Base-by-base conservation (phyloP, 2,113 vertebrate species). In the Colossoma macropomum region DNA sequence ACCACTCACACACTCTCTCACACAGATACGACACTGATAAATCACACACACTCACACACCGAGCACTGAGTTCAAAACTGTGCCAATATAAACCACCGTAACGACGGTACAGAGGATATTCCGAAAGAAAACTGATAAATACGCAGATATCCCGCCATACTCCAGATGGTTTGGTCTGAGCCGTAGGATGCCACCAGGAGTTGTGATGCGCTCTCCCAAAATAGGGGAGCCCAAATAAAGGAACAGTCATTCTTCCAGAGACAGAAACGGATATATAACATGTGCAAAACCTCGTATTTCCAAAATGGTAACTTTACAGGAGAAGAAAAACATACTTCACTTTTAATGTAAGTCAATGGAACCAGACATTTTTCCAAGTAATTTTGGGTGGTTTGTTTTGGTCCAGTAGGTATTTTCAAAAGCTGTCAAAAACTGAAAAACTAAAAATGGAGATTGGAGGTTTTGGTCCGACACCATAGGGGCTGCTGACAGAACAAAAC, bases 221-320 rank as follows among this genome's bases (percentile, higher is more conserved):
- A 94, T 91, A 94, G 90, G 88, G 81, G 88, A 90, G 45, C 52
- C 84, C 83, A 68, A 73, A 85, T 84, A 82, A 82, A 84, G 83
- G n/a, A 75, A 69, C 7, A 30, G 60, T 75, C 84, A 88, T 92
- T 92, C 88, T 91, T 86, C 86, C 77, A 23, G 15, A 78, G 17
- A 27, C 3, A 12, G 34, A 16, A 19, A 12, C 63, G 3, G 28
- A n/a, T n/a, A n/a, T n/a, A n/a, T n/a, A n/a, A n/a, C n/a, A n/a
- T n/a, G n/a, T n/a, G n/a, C n/a, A n/a, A n/a, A n/a, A n/a, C n/a
- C n/a, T n/a, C n/a, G n/a, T n/a, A n/a, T n/a, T n/a, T n/a, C n/a
- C n/a, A n/a, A n/a, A n/a, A n/a, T n/a, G n/a, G n/a, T n/a, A n/a
- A n/a, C n/a, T n/a, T n/a, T n/a, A n/a, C n/a, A n/a, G n/a, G n/a